Percentiles rank a stretch among this genome's conserved stretches.
Conservation (phyloP, 2,797 vertebrate genomes). For the Tachyglossus aculeatus region DNA sequence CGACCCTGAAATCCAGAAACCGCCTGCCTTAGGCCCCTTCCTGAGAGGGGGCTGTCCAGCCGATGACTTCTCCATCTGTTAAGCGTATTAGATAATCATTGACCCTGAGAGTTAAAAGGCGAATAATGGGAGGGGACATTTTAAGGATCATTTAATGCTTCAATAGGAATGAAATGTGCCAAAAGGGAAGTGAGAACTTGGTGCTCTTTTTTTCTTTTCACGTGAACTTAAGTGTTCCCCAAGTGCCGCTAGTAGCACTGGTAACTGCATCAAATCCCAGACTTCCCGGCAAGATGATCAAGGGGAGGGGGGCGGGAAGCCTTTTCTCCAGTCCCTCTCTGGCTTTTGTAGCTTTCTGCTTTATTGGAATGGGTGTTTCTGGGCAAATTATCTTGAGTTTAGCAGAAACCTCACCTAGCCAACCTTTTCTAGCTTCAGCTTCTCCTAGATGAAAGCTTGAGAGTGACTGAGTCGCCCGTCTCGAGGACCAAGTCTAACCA, state of each 20-base stretch:
- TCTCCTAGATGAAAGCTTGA: constrained; percentile 34
- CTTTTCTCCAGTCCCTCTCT: constrained; percentile 11
- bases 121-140: not conserved
- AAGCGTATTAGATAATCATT: no score
- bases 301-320: constrained; percentile 14
- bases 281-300: constrained; percentile 2
- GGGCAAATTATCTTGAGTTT: constrained; percentile 39
- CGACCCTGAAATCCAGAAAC: no score
- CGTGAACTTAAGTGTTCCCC: constrained; percentile 8
- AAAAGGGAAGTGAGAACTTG: constrained; percentile 18
- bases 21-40: not conserved
- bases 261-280: not conserved
- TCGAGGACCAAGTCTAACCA: no score
- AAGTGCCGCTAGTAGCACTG: constrained; percentile 15
- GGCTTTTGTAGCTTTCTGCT: no score
- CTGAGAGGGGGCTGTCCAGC: not conserved
- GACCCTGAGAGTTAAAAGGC: not conserved
- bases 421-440: constrained; percentile 39
- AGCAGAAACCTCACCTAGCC: constrained; percentile 34
- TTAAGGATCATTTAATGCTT: constrained; percentile 24
- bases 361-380: no score
- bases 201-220: constrained; percentile 23
- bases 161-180: constrained; percentile 1
- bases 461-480: no score
- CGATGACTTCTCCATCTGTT: not conserved